These are phyloP conservation scores for Melanophora roralis DNA, from an alignment of 2,888 invertebrate genomes.

Conservation along the genomic window DNA sequence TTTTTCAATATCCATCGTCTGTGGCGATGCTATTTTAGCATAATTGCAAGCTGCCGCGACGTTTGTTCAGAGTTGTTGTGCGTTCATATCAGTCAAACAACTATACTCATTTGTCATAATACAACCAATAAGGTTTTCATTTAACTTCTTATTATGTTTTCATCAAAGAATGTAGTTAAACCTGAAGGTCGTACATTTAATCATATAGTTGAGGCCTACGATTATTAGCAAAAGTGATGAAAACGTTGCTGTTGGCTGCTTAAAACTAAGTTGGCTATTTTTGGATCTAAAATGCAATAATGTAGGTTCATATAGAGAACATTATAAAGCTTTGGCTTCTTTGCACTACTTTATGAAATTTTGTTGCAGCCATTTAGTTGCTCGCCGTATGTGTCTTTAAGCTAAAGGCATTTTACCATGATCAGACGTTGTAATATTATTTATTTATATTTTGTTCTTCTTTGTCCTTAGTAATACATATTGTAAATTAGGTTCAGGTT, in stretches of 20 bases:
- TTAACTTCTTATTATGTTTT: constrained; percentile 64
- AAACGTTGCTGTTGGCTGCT: neutral
- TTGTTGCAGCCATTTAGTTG: neutral
- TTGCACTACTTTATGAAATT: constrained; percentile 45
- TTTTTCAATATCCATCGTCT: constrained; percentile 33
- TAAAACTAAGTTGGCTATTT: constrained; percentile 19
- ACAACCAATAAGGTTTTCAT: constrained; percentile 63
- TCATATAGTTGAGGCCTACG: neutral
- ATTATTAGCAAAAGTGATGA: constrained; percentile 28
- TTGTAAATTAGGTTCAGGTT: constrained; percentile 57
- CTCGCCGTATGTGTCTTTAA: neutral
- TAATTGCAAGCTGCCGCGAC: constrained; percentile 28
- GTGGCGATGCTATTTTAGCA: too few species aligned
- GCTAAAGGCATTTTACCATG: constrained; percentile 50
- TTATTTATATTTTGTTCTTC: constrained; percentile 20
- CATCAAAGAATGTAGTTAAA: constrained; percentile 63
- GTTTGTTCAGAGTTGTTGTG: too few species aligned
- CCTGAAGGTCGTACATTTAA: constrained; percentile 60
- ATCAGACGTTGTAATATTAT: constrained; percentile 25
- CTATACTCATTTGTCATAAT: constrained; percentile 63
- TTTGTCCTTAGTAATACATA: constrained; percentile 9
- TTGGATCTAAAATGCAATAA: constrained; percentile 49
- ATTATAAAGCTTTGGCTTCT: constrained; percentile 50
- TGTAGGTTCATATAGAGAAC: constrained; percentile 51
- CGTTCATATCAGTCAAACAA: neutral